Base-by-base conservation (phyloP, 2,888 invertebrate genomes). In the Leucania comma region DNA sequence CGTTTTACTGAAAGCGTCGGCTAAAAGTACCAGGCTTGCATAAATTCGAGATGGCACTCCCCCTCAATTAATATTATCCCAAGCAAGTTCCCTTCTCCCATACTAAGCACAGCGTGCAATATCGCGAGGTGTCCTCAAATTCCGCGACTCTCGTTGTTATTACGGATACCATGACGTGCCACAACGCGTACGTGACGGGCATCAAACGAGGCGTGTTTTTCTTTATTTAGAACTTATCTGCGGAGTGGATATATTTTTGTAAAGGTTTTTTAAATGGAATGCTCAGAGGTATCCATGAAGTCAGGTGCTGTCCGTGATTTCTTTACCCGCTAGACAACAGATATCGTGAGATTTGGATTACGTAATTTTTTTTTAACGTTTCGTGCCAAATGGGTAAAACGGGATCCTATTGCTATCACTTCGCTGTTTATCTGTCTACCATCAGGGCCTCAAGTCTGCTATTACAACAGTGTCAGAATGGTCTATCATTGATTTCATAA, bases 101-200 rank as follows among this genome's bases (percentile, higher is more conserved):
- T 63, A 74, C 14, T 46, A 61, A 58, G 20, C 48, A 67, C 61
- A 29, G 56, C 9, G 17, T 32, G 56, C 74, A 22, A 68, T 75
- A 51, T n/a, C 8, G 29, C 24, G 54, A 68, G 76, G 68, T 75
- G 76, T 29, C 35, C 9, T 20, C 26, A 50, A 54, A 42, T 57
- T 72, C 74, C 74, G 46, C 51, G 53, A 6, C 26, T 22, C 69
- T 54, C 61, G 65, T 65, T 75, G 69, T 75, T 76, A 65, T 62
- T 75, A 64, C 69, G 50, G 48, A 69, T 65, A 35, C 75, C 75
- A 29, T 73, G 50, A 59, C 74, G 61, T 56, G 62, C 48, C 35
- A 42, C 29, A 53, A 38, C 51, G 73, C 59, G 51, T 6, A 69
- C 75, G 75, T 75, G 75, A 75, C 48, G 1, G 1, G 63, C 56